phyloP scores from a whole-genome alignment of 2,113 vertebrate species.

The Nymphicus hollandicus region DNA sequence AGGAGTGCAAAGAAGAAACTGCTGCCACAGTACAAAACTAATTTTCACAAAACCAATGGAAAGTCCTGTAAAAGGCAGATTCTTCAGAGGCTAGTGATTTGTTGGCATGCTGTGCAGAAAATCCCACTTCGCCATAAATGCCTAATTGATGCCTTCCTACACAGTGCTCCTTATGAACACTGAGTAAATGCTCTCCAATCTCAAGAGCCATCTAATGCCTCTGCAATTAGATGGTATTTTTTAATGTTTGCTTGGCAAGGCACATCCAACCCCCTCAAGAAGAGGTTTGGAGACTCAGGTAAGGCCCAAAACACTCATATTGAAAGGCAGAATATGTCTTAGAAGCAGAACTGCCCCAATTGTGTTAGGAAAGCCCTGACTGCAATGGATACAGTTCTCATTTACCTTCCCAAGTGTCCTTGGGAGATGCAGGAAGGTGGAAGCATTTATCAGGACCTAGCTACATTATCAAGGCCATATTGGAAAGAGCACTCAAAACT shows the following conservation, averaged over 20 bases:
- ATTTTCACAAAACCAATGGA: neutral
- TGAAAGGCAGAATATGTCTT: neutral
- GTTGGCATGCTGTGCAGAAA: neutral
- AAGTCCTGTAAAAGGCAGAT: neutral
- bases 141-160: neutral
- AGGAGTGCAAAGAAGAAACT: neutral
- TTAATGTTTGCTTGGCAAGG: neutral
- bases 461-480: neutral
- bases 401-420: rapidly evolving
- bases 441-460: neutral
- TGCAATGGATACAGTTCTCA: neutral
- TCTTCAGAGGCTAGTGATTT: neutral
- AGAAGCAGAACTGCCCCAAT: neutral
- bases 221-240: neutral
- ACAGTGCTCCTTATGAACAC: neutral
- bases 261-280: neutral
- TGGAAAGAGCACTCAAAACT: neutral
- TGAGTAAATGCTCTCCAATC: neutral
- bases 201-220: neutral
- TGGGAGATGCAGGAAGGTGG: neutral
- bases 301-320: neutral
- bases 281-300: neutral
- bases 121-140: neutral
- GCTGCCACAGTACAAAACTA: neutral
- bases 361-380: neutral